Percentiles rank a stretch among this genome's conserved stretches.
These are phyloP conservation scores for Drosophila pegasa DNA, from an alignment of 2,888 invertebrate genomes.

Conservation along the genomic window DNA sequence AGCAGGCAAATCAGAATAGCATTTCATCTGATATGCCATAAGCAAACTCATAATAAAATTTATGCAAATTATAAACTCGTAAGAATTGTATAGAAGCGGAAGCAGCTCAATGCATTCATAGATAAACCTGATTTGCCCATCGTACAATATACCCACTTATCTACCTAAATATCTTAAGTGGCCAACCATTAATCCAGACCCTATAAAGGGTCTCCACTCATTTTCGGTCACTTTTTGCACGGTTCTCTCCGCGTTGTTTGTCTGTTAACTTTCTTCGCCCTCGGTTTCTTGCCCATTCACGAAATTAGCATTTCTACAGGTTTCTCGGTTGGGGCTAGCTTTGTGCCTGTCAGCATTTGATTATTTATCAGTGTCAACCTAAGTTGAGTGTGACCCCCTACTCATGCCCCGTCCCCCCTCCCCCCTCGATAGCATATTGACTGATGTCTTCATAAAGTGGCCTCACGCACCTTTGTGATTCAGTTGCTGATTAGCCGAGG, in stretches of 20 bases:
- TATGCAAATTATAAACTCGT: not conserved
- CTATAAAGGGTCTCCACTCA: not conserved
- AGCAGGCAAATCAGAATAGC: too few relatives aligned
- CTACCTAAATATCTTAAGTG: too few relatives aligned
- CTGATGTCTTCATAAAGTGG: conserved; percentile 66
- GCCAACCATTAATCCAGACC: not conserved
- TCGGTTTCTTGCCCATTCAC: not conserved
- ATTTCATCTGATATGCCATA: not conserved
- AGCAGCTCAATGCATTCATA: not conserved
- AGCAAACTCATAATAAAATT: not conserved
- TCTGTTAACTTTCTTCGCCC: not conserved
- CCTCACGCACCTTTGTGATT: conserved; percentile 61
- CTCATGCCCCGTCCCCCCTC: not conserved
- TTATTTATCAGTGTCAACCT: conserved; percentile 54
- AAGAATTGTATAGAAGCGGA: not conserved
- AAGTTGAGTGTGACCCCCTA: not conserved
- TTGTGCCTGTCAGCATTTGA: conserved; percentile 34
- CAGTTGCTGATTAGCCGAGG: conserved; percentile 33
- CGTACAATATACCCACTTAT: too few relatives aligned
- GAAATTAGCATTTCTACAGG: conserved; percentile 24
- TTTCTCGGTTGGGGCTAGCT: not conserved
- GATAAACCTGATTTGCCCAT: too few relatives aligned
- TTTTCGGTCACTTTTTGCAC: not conserved
- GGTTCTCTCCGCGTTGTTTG: not conserved
- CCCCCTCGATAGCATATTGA: conserved; percentile 12